phyloP scores from a whole-genome alignment of 2,888 invertebrate genomes.

The Hirtodrosophila cameraria region DNA sequence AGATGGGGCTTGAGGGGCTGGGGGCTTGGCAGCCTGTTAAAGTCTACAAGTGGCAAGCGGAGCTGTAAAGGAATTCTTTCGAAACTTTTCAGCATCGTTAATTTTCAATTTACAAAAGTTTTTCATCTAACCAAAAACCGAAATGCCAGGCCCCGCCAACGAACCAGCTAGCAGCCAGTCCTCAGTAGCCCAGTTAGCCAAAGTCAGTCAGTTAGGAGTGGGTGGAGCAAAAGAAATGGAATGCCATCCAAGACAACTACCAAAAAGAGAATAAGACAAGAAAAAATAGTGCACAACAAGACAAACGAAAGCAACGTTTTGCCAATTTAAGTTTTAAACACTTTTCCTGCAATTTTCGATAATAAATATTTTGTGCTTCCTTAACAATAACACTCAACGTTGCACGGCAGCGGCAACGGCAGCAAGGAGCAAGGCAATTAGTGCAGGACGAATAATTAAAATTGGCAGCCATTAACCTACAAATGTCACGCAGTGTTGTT shows the following conservation, averaged over 20 bases:
- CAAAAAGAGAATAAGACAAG: conserved; percentile 19
- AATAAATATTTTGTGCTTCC: conserved; percentile 11
- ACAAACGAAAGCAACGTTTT: conserved; percentile 42
- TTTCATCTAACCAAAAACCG: conserved; percentile 62
- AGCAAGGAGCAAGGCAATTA: too few species aligned
- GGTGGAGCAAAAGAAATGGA: conserved; percentile 14
- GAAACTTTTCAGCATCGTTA: conserved; percentile 76
- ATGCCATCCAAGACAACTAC: conserved; percentile 35
- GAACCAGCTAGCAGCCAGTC: conserved; percentile 1
- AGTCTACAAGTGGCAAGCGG: conserved; percentile 55
- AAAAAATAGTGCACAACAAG: conserved; percentile 12
- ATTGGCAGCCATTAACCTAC: too few species aligned
- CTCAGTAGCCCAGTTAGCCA: conserved; percentile 51
- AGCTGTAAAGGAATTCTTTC: conserved; percentile 54
- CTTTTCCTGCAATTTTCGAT: conserved; percentile 41
- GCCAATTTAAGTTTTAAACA: conserved; percentile 52
- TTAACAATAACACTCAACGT: not conserved
- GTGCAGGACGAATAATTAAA: too few species aligned
- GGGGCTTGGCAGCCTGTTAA: conserved; percentile 29
- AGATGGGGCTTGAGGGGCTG: conserved; percentile 5
- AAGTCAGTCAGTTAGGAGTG: conserved; percentile 31
- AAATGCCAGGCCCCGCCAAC: conserved; percentile 31
- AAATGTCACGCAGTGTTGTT: too few species aligned
- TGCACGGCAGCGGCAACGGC: too few species aligned
- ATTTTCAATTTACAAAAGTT: conserved; percentile 76